Base-by-base conservation (phyloP, 2,113 vertebrate genomes). In the Neogobius melanostomus region DNA sequence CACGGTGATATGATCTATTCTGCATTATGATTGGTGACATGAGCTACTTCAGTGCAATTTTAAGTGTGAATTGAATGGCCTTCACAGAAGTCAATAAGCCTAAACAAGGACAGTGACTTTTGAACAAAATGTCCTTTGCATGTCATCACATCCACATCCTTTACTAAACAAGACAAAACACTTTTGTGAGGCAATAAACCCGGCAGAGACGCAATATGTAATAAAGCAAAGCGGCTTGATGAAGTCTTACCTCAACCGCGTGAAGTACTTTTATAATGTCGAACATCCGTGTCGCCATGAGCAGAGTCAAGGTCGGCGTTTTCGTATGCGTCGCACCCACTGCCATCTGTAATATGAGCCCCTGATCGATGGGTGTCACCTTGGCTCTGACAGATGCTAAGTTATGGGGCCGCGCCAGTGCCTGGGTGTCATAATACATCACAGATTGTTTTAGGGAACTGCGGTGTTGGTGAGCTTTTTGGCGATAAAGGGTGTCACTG, bases 291-390 rank as follows among this genome's bases (percentile, higher is more conserved):
- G 44, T 8, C 49, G 8, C 42, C 44, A 21, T 16, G 12, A 54
- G 44, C 57, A 44, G 43, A 60, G 42, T 74, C 62, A 17, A 62
- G 53, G 69, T 66, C 54, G 48, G 52, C 52, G 8, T 53, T 47
- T 69, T 43, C 46, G 68, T 21, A n/a, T 21, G 64, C 49, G 61
- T 4, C 44, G 57, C 50, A 68, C 57, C 42, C 0, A 11, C 64
- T 53, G 72, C 59, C 78, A 67, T 65, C 42, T n/a, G 50, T 42
- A 28, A 63, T 57, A 74, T 60, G 50, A 73, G 16, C 61, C 50
- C 65, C 15, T 75, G 75, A 80, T 67, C 43, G 57, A 80, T 76
- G 62, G 72, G 74, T 78, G 80, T 85, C 80, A 84, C 77, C 82
- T 84, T 81, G 74, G 72, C 8, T 54, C n/a, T 56, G 66, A 59